Base-by-base conservation (phyloP, 1,140 invertebrate species). In the Mamestra configurata region DNA sequence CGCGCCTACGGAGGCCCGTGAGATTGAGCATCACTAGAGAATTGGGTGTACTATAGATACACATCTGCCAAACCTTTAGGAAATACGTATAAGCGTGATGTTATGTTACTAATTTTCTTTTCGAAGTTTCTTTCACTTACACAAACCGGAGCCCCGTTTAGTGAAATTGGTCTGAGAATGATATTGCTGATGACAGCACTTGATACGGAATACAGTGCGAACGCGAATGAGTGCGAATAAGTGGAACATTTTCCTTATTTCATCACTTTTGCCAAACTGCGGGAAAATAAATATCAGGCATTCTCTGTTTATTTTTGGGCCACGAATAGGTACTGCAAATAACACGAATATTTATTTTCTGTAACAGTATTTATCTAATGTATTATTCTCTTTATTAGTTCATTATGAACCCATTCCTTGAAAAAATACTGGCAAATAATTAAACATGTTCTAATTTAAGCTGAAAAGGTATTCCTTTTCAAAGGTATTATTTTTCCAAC, bases 241-340 rank as follows among this genome's bases (percentile, higher is more conserved):
- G 35, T 35, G 18, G 7, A 66, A 43, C 18, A 40, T 66, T 66
- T 40, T 66, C 35, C 61, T 40, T 40, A 66, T 66, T 66, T 66
- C 61, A 40, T 40, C 18, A 37, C 27, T 66, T 20, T n/a, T 22
- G 18, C 35, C 61, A 22, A 40, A 43, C 18, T 40, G 35, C 35
- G 35, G 35, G 35, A 40, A 66, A 40, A 40, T 66, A 66, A 66
- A 66, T 35, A 66, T 66, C 35, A 4, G n/a, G 10, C 35, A 13
- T 66, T 66, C 35, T 40, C 18, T 40, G 35, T 66, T 66, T 20
- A 13, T 37, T 40, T n/a, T 20, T 66, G 35, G 18, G 40, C 10
- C 24, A 5, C 24, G 24, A 59, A 20, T 59, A n/a, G n/a, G n/a
- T n/a, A 24, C 2, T 20, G 8, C 24, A 15, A 59, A 15, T 59